These are phyloP conservation scores for Hoplias malabaricus DNA, from an alignment of 2,113 vertebrate species.

Conservation along the genomic window DNA sequence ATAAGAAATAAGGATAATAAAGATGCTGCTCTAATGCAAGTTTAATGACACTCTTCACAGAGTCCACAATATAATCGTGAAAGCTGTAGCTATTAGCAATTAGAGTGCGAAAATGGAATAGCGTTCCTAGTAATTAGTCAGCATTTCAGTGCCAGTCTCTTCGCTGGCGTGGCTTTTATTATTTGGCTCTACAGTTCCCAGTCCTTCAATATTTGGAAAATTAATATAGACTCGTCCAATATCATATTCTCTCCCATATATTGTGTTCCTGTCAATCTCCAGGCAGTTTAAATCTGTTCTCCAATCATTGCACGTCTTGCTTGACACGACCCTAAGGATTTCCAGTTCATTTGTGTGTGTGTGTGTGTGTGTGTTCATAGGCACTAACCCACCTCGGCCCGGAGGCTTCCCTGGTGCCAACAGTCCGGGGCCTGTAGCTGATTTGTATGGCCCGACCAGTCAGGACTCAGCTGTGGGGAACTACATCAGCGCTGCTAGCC, in stretches of 20 bases:
- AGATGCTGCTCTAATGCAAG: background rate
- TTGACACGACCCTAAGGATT: conserved; percentile 10
- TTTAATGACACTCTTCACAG: background rate
- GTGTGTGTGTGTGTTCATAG: conserved; percentile 79
- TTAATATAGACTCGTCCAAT: background rate
- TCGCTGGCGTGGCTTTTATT: background rate
- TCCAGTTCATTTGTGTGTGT: background rate
- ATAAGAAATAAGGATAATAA: background rate
- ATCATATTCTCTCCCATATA: conserved; percentile 24
- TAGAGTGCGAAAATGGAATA: background rate
- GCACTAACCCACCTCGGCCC: conserved; percentile 91
- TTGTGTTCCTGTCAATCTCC: background rate
- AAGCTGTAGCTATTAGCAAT: background rate
- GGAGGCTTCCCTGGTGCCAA: conserved; percentile 95
- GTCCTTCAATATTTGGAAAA: conserved; percentile 6
- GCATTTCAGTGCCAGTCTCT: conserved; percentile 14
- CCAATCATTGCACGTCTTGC: background rate
- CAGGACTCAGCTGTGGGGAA: conserved; percentile 98
- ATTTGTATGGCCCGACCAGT: conserved; percentile 93
- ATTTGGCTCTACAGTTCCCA: background rate
- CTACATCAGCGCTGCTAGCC: conserved; percentile 98
- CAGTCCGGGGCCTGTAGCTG: conserved; percentile 96
- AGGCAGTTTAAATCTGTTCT: background rate
- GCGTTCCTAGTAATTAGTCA: background rate
- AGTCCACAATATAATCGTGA: background rate